Percentiles rank a stretch among this genome's conserved stretches.
phyloP scores from a whole-genome alignment of 2,888 invertebrate genomes.

The Eudasyphora cyanicolor region DNA sequence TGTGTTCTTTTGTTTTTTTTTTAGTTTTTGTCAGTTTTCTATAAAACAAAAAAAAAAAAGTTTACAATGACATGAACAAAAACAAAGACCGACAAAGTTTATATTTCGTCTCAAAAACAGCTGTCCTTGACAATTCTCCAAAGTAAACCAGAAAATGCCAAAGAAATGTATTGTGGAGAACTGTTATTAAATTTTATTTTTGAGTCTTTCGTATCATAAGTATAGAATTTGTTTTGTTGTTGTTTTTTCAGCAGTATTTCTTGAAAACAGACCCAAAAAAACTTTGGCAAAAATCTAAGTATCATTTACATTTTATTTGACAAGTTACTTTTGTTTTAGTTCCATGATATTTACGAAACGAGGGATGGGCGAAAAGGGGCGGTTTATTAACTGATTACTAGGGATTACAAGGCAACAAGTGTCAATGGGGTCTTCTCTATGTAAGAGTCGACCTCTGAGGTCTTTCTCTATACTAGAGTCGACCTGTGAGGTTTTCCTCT shows the following conservation, averaged over 20 bases:
- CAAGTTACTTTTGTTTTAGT: neutral
- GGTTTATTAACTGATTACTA: no score
- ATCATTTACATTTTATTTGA: neutral
- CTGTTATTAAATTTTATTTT: slow-evolving; percentile 19
- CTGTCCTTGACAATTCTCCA: slow-evolving; percentile 34
- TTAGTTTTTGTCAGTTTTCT: neutral
- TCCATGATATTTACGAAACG: neutral
- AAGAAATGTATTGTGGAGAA: neutral
- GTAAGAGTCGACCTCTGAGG: no score
- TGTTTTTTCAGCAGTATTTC: no score
- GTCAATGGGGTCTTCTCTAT: no score
- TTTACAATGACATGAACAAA: neutral
- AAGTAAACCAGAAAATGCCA: neutral
- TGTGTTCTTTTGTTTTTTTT: neutral
- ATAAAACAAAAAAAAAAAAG: neutral
- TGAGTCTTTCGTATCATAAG: neutral
- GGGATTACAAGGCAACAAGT: no score
- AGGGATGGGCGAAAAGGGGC: neutral
- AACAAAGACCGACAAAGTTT: neutral
- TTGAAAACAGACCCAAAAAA: neutral
- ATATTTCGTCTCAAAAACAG: slow-evolving; percentile 12
- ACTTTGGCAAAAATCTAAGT: neutral
- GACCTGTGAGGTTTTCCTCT: no score
- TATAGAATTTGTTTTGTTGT: neutral
- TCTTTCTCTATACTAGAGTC: no score